These are phyloP conservation scores for Brassicogethes aeneus DNA, from an alignment of 2,888 invertebrate species.

Conservation along the genomic window DNA sequence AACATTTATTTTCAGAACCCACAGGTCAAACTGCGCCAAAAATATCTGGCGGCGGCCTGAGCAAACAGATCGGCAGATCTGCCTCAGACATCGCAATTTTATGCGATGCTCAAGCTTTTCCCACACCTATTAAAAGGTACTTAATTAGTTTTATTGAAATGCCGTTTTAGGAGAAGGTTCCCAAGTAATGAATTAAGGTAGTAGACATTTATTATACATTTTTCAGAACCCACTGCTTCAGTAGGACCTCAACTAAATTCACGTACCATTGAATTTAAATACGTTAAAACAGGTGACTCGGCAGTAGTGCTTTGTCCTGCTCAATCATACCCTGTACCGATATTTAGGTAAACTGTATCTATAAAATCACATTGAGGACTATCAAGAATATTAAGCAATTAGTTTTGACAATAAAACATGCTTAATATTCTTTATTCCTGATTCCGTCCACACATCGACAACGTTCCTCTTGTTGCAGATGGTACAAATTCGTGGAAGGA, in stretches of 20 bases:
- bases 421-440: no score
- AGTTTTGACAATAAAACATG: no score
- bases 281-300: conserved; percentile 30
- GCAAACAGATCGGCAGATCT: conserved; percentile 32
- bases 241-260: conserved; percentile 55
- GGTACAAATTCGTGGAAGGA: conserved; percentile 90
- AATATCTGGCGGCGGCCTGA: conserved; percentile 47
- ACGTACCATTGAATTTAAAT: conserved; percentile 45
- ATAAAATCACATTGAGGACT: not conserved
- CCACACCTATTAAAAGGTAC: conserved; percentile 52
- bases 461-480: conserved; percentile 59
- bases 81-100: conserved; percentile 34
- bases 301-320: conserved; percentile 59
- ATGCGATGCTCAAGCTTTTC: conserved; percentile 50
- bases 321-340: conserved; percentile 66
- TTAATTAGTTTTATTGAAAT: not conserved
- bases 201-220: conserved; percentile 8
- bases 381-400: no score
- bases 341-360: conserved; percentile 54
- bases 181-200: not conserved
- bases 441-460: not conserved
- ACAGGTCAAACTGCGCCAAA: conserved; percentile 45
- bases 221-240: conserved; percentile 58
- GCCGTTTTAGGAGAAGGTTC: not conserved
- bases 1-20: conserved; percentile 40